A percentile compares a stretch with the other conserved stretches of the same genome.
These are phyloP conservation scores for Anthophora plumipes DNA, from an alignment of 2,888 invertebrate species.

Conservation along the genomic window DNA sequence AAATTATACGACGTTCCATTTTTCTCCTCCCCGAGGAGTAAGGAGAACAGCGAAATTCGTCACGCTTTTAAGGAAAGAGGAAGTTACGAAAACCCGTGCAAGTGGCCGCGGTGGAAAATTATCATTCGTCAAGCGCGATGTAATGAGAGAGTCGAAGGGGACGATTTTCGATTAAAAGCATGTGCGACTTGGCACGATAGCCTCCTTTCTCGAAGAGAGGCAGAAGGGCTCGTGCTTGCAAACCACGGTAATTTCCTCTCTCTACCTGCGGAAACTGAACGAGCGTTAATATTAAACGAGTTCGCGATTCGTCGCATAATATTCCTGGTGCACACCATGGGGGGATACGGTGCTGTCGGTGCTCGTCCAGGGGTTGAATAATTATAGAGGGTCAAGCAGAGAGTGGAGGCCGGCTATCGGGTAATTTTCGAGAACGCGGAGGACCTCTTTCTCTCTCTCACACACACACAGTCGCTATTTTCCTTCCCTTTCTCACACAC, in stretches of 20 bases:
- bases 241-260: slow-evolving; percentile 33
- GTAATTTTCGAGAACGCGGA: slow-evolving; percentile 38
- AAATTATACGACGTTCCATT: too few relatives aligned
- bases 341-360: neutral
- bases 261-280: neutral
- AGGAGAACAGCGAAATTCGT: too few relatives aligned
- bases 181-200: neutral
- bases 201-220: neutral
- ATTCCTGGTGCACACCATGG: neutral
- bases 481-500: too few relatives aligned
- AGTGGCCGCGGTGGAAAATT: neutral
- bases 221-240: neutral
- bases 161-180: slow-evolving; percentile 38
- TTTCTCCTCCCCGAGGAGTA: too few relatives aligned
- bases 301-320: slow-evolving; percentile 49
- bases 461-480: too few relatives aligned
- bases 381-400: slow-evolving; percentile 47
- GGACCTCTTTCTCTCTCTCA: too few relatives aligned
- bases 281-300: slow-evolving; percentile 44
- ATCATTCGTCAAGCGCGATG: too few relatives aligned
- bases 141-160: neutral
- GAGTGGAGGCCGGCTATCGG: slow-evolving; percentile 7
- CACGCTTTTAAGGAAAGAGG: neutral
- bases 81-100: neutral
- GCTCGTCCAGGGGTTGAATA: slow-evolving; percentile 53